Evolutionary conservation across 1,140 invertebrate species (phyloP).

Genomic region (Coenobita brevimanus): DNA sequence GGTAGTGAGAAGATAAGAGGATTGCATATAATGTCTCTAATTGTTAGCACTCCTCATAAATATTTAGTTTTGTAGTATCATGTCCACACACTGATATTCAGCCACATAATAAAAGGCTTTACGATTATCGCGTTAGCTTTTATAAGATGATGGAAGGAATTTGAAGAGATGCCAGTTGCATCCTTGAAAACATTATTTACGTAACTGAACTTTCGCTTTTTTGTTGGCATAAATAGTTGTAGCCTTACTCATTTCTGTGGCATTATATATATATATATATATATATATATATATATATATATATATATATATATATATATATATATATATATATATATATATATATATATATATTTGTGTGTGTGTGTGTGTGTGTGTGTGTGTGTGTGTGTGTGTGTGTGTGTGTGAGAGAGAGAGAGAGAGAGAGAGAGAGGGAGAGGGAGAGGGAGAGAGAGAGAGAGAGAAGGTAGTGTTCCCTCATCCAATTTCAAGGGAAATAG

Average conservation of each 20-base stretch:
- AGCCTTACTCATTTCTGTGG: background rate
- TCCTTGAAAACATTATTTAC: too few species aligned
- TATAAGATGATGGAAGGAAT: too few species aligned
- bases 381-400: slow-evolving; percentile 36
- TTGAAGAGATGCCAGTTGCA: too few species aligned
- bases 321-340: slow-evolving; percentile 44
- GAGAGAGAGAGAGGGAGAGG: background rate
- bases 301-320: slow-evolving; percentile 45
- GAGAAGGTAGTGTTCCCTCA: too few species aligned
- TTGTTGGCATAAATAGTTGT: background rate
- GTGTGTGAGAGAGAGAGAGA: slow-evolving; percentile 5
- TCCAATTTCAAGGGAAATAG: too few species aligned
- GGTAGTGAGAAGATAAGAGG: background rate
- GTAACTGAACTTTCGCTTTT: background rate
- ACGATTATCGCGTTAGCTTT: too few species aligned
- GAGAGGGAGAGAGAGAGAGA: background rate
- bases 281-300: slow-evolving; percentile 27
- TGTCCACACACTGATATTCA: too few species aligned
- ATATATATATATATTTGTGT: background rate
- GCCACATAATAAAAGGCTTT: too few species aligned
- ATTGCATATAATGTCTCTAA: too few species aligned
- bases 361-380: slow-evolving; percentile 23
- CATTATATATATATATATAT: background rate
- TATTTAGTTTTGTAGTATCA: too few species aligned
- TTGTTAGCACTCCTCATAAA: too few species aligned